Base-by-base conservation (phyloP, 2,113 vertebrate genomes). In the Lutjanus erythropterus region DNA sequence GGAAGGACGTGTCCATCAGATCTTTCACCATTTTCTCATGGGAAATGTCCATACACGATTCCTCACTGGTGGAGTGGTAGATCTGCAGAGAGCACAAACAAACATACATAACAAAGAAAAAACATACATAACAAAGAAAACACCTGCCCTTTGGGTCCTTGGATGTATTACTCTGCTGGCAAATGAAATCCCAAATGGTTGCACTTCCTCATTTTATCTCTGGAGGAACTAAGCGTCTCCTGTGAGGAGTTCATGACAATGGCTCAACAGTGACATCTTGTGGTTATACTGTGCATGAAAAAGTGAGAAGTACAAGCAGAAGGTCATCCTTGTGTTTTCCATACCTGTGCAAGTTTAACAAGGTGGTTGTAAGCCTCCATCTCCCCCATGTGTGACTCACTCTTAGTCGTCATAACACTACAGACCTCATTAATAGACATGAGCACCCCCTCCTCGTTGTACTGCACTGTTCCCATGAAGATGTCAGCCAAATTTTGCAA, bases 401-500 rank as follows among this genome's bases (percentile, higher is more conserved):
- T 91, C 16, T 27, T 35, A 65, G 92, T 89, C 79, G 88, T 95
- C 93, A 97, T 94, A 10, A 95, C 62, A 6, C 37, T 21, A 44
- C 96, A 97, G 7, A 97, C 60, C 37, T 75, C 76, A 0, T 37
- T 78, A 44, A 97, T 95, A 7, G 88, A 88, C 79, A 88, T 73
- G n/a, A 83, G 55, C 1, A 62, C 75, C 1, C 77, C 77, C 70
- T 96, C 95, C 42, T 94, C 85, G 31, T 97, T 95, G 84, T 96
- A 96, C 89, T 97, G 96, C 76, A 97, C 96, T 0, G 91, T 75
- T 16, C 94, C 95, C 86, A 96, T 96, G 68, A 97, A 53, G 72
- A 96, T 85, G 25, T 93, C 95, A 0, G 96, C 96, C 81, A 97
- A 69, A 68, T 86, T 94, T 72, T 90, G 85, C 78, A 96, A 81